A percentile compares a stretch with the other conserved stretches of the same genome.
phyloP scores from a whole-genome alignment of 2,113 vertebrate species.

The Gambusia affinis region DNA sequence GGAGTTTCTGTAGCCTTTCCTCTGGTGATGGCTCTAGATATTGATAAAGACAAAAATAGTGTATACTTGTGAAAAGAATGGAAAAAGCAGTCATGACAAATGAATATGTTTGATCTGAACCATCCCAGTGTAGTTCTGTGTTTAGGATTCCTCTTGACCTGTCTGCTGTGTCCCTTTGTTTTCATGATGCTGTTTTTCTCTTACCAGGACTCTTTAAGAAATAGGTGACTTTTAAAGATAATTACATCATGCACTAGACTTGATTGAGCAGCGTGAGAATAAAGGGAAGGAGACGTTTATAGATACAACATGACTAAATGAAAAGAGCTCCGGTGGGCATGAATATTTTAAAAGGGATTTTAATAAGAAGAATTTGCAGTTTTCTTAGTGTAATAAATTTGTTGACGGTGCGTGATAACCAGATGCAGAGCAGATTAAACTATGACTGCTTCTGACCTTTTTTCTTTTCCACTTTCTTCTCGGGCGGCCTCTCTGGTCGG shows the following conservation, averaged over 20 bases:
- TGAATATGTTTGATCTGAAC: too few species aligned
- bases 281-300: neutral
- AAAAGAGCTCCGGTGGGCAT: neutral
- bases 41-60: constrained; percentile 9
- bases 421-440: neutral
- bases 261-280: neutral
- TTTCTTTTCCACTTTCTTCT: constrained; percentile 90
- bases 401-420: too few species aligned
- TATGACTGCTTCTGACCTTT: constrained; percentile 81
- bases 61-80: too few species aligned
- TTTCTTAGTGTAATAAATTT: neutral
- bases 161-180: neutral
- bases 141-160: neutral
- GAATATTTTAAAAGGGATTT: neutral
- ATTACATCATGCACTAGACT: neutral
- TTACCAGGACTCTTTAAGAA: neutral
- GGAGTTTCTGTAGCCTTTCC: constrained; percentile 94
- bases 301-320: neutral
- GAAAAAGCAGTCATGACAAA: too few species aligned
- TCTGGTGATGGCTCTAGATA: constrained; percentile 88
- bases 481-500: constrained; percentile 79
- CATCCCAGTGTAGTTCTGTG: too few species aligned
- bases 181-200: neutral
- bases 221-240: neutral
- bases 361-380: neutral